phyloP scores from a whole-genome alignment of 2,888 invertebrate species.

The Furcula furcula region DNA sequence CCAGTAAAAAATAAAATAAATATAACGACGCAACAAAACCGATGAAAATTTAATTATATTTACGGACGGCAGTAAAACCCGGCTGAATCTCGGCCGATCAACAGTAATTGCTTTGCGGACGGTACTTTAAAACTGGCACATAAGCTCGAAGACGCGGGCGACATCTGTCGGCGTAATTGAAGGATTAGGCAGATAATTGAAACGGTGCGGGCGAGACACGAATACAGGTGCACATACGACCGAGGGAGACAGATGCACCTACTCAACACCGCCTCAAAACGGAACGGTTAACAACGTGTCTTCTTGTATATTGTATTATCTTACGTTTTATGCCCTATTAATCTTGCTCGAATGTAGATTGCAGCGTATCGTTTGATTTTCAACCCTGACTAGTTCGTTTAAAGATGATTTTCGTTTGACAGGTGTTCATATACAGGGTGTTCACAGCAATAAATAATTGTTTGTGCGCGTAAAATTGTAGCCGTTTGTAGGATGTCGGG shows the following conservation, averaged over 20 bases:
- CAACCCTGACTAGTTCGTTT: conserved; percentile 31
- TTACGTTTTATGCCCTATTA: conserved; percentile 81
- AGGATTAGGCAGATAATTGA: conserved; percentile 87
- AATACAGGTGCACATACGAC: conserved; percentile 35
- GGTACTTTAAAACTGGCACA: conserved; percentile 78
- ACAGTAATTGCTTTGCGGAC: conserved; percentile 72
- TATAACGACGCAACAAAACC: conserved; percentile 32
- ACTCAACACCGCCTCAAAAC: conserved; percentile 61
- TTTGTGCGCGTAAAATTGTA: conserved; percentile 76
- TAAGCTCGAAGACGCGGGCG: conserved; percentile 79
- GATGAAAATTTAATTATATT: conserved; percentile 51
- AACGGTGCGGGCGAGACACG: conserved; percentile 68
- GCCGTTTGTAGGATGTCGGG: conserved; percentile 54
- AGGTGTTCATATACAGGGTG: conserved; percentile 44
- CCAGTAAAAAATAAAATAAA: conserved; percentile 22
- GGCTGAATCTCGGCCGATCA: conserved; percentile 56
- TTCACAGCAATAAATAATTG: conserved; percentile 77
- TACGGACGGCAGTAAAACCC: conserved; percentile 39
- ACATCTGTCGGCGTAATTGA: conserved; percentile 85
- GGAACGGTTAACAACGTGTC: conserved; percentile 84
- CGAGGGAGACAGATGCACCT: conserved; percentile 52
- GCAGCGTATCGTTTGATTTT: conserved; percentile 33
- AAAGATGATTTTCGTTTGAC: conserved; percentile 43
- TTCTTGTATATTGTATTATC: conserved; percentile 84
- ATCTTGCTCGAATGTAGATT: conserved; percentile 69